A percentile compares a stretch with the other conserved stretches of the same genome.
These are phyloP conservation scores for Apodemus agrarius DNA, from an alignment of 2,797 vertebrate genomes.

Conservation along the genomic window DNA sequence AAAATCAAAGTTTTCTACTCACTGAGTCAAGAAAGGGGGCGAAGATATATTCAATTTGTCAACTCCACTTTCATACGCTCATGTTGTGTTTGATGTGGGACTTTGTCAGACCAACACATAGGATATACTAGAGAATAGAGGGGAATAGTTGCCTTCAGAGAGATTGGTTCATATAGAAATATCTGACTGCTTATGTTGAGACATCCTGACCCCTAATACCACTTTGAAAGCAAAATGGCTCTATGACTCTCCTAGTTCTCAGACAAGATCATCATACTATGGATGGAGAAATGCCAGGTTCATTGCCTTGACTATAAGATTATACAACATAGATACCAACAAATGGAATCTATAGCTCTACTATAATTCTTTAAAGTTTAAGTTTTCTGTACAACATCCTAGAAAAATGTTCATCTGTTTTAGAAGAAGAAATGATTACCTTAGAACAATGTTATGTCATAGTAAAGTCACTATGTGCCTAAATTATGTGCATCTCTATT, in stretches of 20 bases:
- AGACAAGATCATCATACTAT: neutral
- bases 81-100: neutral
- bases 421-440: slow-evolving; percentile 20
- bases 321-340: neutral
- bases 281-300: neutral
- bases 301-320: neutral
- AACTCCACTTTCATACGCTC: neutral
- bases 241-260: slow-evolving; percentile 42
- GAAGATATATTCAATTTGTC: neutral
- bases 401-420: slow-evolving; percentile 32
- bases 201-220: neutral
- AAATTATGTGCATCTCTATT: neutral
- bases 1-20: neutral
- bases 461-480: neutral
- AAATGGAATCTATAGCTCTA: neutral
- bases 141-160: neutral
- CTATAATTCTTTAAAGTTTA: neutral
- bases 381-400: slow-evolving; percentile 7
- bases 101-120: neutral
- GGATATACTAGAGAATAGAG: neutral
- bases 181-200: neutral
- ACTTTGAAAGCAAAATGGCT: slow-evolving; percentile 45
- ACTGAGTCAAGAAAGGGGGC: neutral
- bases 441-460: neutral
- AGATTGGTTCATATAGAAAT: slow-evolving; percentile 27